phyloP scores from a whole-genome alignment of 2,797 vertebrate species.

The Anableps anableps region DNA sequence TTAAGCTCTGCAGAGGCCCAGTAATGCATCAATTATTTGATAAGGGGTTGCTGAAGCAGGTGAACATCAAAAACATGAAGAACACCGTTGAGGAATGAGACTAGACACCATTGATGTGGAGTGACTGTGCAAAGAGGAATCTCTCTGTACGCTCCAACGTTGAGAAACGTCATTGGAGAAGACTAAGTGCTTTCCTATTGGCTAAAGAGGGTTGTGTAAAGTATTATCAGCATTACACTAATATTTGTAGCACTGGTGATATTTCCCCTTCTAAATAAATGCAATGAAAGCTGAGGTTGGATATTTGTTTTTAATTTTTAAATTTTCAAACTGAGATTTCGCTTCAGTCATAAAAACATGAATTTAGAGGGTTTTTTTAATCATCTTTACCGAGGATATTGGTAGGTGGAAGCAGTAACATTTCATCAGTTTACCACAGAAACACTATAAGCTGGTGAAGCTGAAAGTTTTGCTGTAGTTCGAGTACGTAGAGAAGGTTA shows the following conservation, averaged over 20 bases:
- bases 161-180: background rate
- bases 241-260: background rate
- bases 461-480: background rate
- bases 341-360: background rate
- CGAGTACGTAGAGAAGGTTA: background rate
- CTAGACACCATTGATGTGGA: background rate
- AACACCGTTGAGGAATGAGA: background rate
- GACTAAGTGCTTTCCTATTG: background rate
- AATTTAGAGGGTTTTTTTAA: background rate
- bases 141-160: background rate
- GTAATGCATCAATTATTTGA: slow-evolving; percentile 4
- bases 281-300: background rate
- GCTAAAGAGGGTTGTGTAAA: background rate
- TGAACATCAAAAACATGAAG: slow-evolving; percentile 8
- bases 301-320: background rate
- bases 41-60: background rate
- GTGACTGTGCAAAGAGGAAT: background rate
- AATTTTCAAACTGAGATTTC: background rate
- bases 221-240: background rate
- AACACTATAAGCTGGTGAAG: background rate
- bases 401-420: background rate
- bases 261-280: background rate
- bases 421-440: background rate
- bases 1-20: slow-evolving; percentile 2
- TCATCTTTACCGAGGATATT: background rate